A percentile compares a stretch with the other conserved stretches of the same genome.
These are phyloP conservation scores for Zaprionus lineosus DNA, from an alignment of 2,888 invertebrate genomes.

Conservation along the genomic window DNA sequence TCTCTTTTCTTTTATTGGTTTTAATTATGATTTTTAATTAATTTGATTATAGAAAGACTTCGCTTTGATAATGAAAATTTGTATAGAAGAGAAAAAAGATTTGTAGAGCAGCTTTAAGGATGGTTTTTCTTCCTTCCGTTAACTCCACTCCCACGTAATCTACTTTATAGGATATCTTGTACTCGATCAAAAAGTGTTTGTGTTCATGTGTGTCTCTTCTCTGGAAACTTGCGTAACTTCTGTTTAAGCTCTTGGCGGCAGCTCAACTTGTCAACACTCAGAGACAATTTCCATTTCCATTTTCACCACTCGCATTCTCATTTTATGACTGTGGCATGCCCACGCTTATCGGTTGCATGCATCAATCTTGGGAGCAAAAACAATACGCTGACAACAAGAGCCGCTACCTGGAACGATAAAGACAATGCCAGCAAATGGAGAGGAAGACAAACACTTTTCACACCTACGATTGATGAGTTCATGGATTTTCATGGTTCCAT, in stretches of 20 bases:
- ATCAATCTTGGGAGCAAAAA: slow-evolving; percentile 56
- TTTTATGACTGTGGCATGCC: slow-evolving; percentile 11
- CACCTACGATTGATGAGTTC: slow-evolving; percentile 42
- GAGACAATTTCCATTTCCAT: slow-evolving; percentile 20
- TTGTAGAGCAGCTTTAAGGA: too few species aligned
- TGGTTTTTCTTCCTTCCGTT: too few species aligned
- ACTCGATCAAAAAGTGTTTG: too few species aligned
- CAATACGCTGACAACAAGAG: slow-evolving; percentile 46
- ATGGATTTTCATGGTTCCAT: background rate
- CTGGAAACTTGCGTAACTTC: background rate
- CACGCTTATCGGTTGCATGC: slow-evolving; percentile 47
- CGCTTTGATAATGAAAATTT: too few species aligned
- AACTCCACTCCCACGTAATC: too few species aligned
- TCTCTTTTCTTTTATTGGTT: too few species aligned
- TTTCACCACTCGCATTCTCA: background rate
- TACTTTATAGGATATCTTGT: too few species aligned
- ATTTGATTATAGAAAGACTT: too few species aligned
- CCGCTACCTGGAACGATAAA: slow-evolving; percentile 53
- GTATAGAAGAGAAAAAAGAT: too few species aligned
- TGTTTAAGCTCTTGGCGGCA: slow-evolving; percentile 21
- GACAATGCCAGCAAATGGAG: slow-evolving; percentile 9
- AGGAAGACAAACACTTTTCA: slow-evolving; percentile 46
- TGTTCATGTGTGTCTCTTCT: too few species aligned
- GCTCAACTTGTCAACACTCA: slow-evolving; percentile 44
- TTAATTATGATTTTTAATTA: too few species aligned